These are phyloP conservation scores for Xanthia togata DNA, from an alignment of 2,888 invertebrate genomes.

Conservation along the genomic window DNA sequence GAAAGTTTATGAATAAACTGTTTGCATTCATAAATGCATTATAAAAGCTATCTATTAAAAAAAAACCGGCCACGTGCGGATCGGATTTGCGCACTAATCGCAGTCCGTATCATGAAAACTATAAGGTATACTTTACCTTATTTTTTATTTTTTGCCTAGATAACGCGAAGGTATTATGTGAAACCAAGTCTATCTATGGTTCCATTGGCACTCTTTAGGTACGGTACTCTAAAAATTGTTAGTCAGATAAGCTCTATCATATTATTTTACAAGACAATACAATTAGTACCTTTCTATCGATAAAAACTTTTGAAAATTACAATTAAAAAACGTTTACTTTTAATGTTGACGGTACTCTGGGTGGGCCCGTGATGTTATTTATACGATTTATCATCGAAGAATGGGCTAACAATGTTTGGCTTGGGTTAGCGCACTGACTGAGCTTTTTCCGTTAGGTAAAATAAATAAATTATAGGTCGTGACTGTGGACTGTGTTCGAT, in stretches of 20 bases:
- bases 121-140: background rate
- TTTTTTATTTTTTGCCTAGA: background rate
- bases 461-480: background rate
- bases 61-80: background rate
- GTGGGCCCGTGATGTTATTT: conserved; percentile 16
- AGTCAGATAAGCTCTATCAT: background rate
- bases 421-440: background rate
- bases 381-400: conserved; percentile 46
- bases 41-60: background rate
- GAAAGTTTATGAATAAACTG: background rate
- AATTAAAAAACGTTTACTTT: background rate
- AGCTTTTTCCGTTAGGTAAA: background rate
- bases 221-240: background rate
- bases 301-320: background rate
- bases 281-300: background rate
- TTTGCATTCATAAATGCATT: background rate
- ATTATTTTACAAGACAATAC: background rate
- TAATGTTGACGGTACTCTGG: conserved; percentile 17
- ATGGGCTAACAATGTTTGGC: conserved; percentile 16
- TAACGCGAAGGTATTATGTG: background rate
- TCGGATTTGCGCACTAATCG: background rate
- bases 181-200: background rate
- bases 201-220: background rate
- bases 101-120: background rate
- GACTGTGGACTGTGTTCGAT: background rate